phyloP scores from a whole-genome alignment of 2,888 invertebrate species.

The Euzophera pinguis region DNA sequence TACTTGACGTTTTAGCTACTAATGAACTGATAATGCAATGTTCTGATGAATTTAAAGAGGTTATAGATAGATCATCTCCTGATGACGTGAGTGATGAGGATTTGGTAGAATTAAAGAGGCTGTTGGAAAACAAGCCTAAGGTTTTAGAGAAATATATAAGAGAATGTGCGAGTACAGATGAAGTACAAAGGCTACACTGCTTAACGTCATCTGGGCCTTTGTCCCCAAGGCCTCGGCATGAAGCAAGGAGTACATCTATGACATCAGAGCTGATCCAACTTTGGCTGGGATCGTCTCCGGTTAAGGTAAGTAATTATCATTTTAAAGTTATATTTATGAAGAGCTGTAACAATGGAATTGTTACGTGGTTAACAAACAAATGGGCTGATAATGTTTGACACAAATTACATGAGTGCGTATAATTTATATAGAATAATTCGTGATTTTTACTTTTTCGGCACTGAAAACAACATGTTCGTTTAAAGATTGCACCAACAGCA shows the following conservation, averaged over 20 bases:
- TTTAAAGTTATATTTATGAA: constrained; percentile 13
- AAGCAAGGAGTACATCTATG: constrained; percentile 85
- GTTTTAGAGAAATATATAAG: constrained; percentile 88
- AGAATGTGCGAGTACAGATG: constrained; percentile 85
- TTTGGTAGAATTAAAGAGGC: constrained; percentile 54
- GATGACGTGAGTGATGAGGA: constrained; percentile 68
- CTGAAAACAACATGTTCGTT: no score
- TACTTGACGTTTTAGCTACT: constrained; percentile 56
- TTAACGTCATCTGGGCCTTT: constrained; percentile 76
- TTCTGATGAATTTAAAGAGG: constrained; percentile 59
- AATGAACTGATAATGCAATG: constrained; percentile 58
- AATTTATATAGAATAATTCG: no score
- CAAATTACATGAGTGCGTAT: no score
- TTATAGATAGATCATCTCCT: constrained; percentile 62
- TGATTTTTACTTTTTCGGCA: no score
- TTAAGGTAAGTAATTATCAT: constrained; percentile 77
- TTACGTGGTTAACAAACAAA: constrained; percentile 4
- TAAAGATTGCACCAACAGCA: no score
- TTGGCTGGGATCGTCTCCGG: constrained; percentile 89
- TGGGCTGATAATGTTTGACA: constrained; percentile 13
- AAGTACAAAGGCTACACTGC: constrained; percentile 80
- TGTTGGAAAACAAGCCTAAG: constrained; percentile 79
- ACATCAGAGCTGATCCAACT: constrained; percentile 92
- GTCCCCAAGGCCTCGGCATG: constrained; percentile 68
- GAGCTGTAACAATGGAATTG: background rate